Percentiles rank a stretch among this genome's conserved stretches.
Evolutionary conservation across 2,888 invertebrate genomes (phyloP).

Genomic region (Microplitis manilae): DNA sequence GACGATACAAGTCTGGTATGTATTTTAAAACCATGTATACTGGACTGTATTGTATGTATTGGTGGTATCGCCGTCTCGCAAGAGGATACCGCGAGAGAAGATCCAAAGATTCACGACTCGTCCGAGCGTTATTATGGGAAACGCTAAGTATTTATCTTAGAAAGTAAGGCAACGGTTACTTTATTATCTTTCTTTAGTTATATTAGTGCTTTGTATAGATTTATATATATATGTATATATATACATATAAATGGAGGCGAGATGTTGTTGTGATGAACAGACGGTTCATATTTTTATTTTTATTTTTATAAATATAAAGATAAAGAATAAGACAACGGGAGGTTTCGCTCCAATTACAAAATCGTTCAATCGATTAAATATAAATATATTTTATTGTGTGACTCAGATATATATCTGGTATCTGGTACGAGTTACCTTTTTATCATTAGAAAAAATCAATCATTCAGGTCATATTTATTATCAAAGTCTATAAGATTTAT

Average conservation of each 20-base stretch:
- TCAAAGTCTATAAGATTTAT: too few relatives aligned
- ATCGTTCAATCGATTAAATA: slow-evolving; percentile 29
- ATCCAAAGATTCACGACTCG: slow-evolving; percentile 22
- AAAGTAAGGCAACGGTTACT: too few relatives aligned
- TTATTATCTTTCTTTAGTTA: too few relatives aligned
- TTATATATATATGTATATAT: slow-evolving; percentile 7
- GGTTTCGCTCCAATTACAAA: slow-evolving; percentile 60
- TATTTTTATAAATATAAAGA: slow-evolving; percentile 54
- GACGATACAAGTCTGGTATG: slow-evolving; percentile 14
- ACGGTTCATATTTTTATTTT: too few relatives aligned
- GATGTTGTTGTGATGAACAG: slow-evolving; percentile 3
- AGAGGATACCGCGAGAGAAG: slow-evolving; percentile 37
- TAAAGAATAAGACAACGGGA: slow-evolving; percentile 54
- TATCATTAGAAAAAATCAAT: not conserved
- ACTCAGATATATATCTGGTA: slow-evolving; percentile 25
- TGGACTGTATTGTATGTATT: not conserved
- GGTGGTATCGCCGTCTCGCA: not conserved
- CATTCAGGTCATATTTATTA: not conserved
- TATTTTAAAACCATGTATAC: not conserved
- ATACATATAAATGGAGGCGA: slow-evolving; percentile 6
- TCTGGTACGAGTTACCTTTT: slow-evolving; percentile 25
- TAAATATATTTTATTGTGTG: slow-evolving; percentile 3
- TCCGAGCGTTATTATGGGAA: not conserved
- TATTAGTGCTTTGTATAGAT: not conserved
- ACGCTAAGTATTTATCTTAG: too few relatives aligned